phyloP scores from a whole-genome alignment of 1,140 invertebrate genomes.

The Liolophura sinensis region DNA sequence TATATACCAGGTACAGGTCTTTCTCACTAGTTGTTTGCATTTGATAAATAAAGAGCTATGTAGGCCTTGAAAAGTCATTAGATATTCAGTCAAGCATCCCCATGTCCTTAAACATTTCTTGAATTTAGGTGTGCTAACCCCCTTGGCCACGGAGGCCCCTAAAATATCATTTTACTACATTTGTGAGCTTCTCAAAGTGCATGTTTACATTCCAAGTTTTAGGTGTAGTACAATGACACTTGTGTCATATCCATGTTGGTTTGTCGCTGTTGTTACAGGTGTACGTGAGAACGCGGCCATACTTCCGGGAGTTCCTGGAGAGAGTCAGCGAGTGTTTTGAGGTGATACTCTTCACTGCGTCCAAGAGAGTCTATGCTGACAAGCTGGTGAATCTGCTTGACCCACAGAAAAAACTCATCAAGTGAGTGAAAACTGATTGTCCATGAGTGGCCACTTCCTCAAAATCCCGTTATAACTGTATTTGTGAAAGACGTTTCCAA shows the following conservation, averaged over 20 bases:
- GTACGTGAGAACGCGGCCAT: slow-evolving; percentile 89
- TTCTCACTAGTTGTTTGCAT: too few species aligned
- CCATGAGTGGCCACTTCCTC: too few species aligned
- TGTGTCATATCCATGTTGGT: neutral
- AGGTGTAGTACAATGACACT: neutral
- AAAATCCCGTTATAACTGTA: too few species aligned
- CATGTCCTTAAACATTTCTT: too few species aligned
- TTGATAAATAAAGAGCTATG: too few species aligned
- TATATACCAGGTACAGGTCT: too few species aligned
- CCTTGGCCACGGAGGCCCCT: too few species aligned
- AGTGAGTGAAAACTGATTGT: slow-evolving; percentile 65
- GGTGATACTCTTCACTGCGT: slow-evolving; percentile 95
- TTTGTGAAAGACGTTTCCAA: too few species aligned
- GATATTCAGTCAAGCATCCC: too few species aligned
- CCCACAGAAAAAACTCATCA: slow-evolving; percentile 85
- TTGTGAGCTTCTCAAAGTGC: neutral
- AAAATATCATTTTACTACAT: neutral
- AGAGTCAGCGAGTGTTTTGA: slow-evolving; percentile 88
- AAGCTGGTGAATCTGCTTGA: slow-evolving; percentile 92
- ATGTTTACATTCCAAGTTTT: neutral
- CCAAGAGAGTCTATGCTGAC: slow-evolving; percentile 94
- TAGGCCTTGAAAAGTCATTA: too few species aligned
- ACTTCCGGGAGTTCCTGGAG: slow-evolving; percentile 89
- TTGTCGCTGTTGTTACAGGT: slow-evolving; percentile 62
- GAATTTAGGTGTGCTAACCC: too few species aligned